Base-by-base conservation (phyloP, 2,888 invertebrate species). In the Pseudococcus viburni region DNA sequence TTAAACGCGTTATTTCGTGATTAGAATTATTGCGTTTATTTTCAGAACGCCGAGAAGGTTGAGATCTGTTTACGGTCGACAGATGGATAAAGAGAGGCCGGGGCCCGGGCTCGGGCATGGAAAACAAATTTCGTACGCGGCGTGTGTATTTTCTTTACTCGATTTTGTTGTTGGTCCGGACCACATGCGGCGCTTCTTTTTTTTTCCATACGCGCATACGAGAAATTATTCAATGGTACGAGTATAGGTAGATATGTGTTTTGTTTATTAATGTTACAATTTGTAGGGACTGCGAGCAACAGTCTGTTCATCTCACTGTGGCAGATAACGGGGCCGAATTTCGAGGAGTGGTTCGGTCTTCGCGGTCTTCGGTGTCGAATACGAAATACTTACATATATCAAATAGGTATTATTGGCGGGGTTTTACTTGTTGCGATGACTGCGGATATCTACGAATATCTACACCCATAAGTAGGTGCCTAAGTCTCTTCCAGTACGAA, bases 181-280 rank as follows among this genome's bases (percentile, higher is more conserved):
- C 80, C 80, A 83, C 80, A 83, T 83, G 80, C 80, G 80, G 80
- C n/a, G 80, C 73, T 17, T 73, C 73, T 73, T 33, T 73, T 73
- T 33, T 73, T 73, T 73, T 7, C 12, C 73, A 73, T 64, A 73
- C 73, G 73, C 33, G 33, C 19, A 73, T 73, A n/a, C 33, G 33
- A 73, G 73, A 73, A 73, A 73, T 73, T 73, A 73, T 73, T 8
- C 46, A 39, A 26, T n/a, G 15, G 19, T 64, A 64, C 64, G 15
- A 64, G 64, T 17, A 68, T 26, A 68, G 0, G 11, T 80, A 6
- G 6, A 11, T 33, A 46, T 83, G 80, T 46, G 80, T 83, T 83
- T 46, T 83, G 80, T 83, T 83, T 83, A 83, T 83, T 83, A 83
- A 83, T 83, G 80, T 83, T 83, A 83, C 80, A 83, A 46, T 83